These are phyloP conservation scores for Okapia johnstoni DNA, from an alignment of 2,113 vertebrate species.

Conservation along the genomic window DNA sequence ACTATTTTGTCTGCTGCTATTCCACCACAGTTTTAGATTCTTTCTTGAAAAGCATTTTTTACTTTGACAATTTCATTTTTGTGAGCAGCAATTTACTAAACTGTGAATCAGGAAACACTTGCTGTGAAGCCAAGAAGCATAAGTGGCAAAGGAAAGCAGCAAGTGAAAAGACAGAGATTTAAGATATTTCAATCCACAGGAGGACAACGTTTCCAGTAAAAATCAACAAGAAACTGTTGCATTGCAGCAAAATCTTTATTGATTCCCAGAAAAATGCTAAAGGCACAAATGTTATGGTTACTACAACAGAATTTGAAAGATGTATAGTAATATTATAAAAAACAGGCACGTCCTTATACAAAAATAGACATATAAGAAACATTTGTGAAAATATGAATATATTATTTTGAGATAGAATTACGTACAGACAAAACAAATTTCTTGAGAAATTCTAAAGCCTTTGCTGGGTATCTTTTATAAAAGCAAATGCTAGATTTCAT, in stretches of 20 bases:
- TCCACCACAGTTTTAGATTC: not conserved
- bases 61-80: not conserved
- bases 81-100: not conserved
- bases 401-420: not conserved
- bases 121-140: not conserved
- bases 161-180: not conserved
- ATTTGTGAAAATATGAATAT: not conserved
- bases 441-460: not conserved
- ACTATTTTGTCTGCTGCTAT: not conserved
- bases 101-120: not conserved
- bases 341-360: not conserved
- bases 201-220: not conserved
- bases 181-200: not conserved
- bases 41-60: not conserved
- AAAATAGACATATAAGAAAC: not conserved
- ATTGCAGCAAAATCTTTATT: not conserved
- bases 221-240: not conserved
- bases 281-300: not conserved
- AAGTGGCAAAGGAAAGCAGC: not conserved
- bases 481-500: not conserved
- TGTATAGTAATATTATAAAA: not conserved
- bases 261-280: not conserved
- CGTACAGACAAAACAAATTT: not conserved
- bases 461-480: not conserved
- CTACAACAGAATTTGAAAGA: not conserved